Evolutionary conservation across 2,113 vertebrate species (phyloP).

Genomic region (Turnix velox): DNA sequence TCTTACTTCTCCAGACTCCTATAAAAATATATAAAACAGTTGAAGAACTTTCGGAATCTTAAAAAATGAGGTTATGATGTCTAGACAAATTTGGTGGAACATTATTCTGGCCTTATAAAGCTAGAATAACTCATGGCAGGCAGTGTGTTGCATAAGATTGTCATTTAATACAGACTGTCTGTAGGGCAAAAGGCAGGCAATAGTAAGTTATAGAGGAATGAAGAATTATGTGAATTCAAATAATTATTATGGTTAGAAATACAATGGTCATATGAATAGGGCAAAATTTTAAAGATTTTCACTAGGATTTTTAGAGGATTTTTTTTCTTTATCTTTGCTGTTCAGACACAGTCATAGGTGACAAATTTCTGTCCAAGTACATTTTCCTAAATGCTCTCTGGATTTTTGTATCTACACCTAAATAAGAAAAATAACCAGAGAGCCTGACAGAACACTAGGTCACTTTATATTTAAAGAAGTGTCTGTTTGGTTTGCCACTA

Average conservation of each 20-base stretch:
- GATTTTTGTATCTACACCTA: slow-evolving; percentile 53
- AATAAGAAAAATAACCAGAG: background rate
- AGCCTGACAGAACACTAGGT: background rate
- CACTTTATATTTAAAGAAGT: slow-evolving; percentile 6
- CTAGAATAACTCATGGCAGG: background rate
- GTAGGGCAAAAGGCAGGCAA: slow-evolving; percentile 14
- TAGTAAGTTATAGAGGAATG: slow-evolving; percentile 23
- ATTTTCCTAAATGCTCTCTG: slow-evolving; percentile 26
- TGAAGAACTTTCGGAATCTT: background rate
- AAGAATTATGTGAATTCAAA: slow-evolving; percentile 45
- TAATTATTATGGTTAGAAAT: slow-evolving; percentile 46
- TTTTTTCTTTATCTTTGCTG: slow-evolving; percentile 45
- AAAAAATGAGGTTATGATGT: slow-evolving; percentile 19
- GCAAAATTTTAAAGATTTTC: slow-evolving; percentile 13
- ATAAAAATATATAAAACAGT: background rate
- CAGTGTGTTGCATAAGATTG: slow-evolving; percentile 41
- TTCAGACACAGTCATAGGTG: slow-evolving; percentile 59
- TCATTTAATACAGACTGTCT: slow-evolving; percentile 32
- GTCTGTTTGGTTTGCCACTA: slow-evolving; percentile 1
- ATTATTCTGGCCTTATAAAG: slow-evolving; percentile 9
- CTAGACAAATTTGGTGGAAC: slow-evolving; percentile 12
- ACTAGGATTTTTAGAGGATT: background rate
- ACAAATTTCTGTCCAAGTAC: slow-evolving; percentile 41
- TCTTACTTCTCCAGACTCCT: background rate
- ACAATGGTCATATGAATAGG: background rate